Percentiles rank a stretch among this genome's conserved stretches.
Conservation (phyloP, 2,888 invertebrate genomes). For the Cantharis nigra region DNA sequence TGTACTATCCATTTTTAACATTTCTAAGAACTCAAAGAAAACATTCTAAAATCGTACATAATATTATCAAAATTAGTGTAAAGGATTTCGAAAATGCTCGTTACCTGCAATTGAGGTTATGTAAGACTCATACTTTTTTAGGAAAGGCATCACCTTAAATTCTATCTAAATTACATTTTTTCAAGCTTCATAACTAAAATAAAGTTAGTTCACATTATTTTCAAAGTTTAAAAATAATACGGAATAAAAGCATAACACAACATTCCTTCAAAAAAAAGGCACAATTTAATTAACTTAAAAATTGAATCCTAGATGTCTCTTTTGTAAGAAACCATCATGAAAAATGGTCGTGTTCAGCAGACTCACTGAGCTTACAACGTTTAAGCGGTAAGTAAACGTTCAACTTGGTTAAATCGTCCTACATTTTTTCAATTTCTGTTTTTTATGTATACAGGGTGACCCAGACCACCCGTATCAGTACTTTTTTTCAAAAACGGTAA, state of each 20-base stretch:
- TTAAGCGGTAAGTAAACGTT: no score
- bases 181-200: not conserved
- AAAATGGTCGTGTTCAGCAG: no score
- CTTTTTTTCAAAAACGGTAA: no score
- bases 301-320: not conserved
- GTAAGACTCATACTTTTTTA: not conserved
- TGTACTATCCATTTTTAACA: constrained; percentile 34
- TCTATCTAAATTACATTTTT: not conserved
- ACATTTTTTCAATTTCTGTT: no score
- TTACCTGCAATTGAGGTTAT: not conserved
- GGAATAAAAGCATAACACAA: not conserved
- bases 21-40: no score
- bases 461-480: no score
- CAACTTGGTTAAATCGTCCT: no score
- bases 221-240: not conserved
- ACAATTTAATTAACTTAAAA: not conserved
- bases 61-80: not conserved
- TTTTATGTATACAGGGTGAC: no score
- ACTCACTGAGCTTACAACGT: no score
- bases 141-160: not conserved
- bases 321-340: not conserved
- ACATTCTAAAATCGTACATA: not conserved
- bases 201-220: not conserved
- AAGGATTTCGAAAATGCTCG: not conserved
- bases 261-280: not conserved